These are phyloP conservation scores for Drosophila teissieri DNA, from an alignment of 1,140 invertebrate genomes.

Conservation along the genomic window DNA sequence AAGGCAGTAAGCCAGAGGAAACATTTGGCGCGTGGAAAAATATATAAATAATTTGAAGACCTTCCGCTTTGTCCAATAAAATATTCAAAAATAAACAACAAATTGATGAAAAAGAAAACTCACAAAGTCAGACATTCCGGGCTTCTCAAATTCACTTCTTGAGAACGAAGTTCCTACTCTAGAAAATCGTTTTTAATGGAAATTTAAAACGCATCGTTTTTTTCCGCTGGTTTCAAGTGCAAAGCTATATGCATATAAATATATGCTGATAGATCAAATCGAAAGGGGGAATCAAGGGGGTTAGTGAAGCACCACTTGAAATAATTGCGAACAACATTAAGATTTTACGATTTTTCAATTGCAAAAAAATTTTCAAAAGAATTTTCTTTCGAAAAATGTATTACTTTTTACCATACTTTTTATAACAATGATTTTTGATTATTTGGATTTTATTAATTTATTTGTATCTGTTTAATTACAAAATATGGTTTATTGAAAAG, in stretches of 20 bases:
- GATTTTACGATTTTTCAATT: constrained; percentile 12
- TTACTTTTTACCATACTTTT: background rate
- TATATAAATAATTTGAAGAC: constrained; percentile 3
- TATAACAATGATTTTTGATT: background rate
- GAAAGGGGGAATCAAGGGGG: constrained; percentile 1
- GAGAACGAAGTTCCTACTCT: constrained; percentile 42
- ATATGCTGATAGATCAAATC: constrained; percentile 37
- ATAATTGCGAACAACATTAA: constrained; percentile 11
- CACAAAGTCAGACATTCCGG: constrained; percentile 53
- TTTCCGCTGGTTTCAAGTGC: constrained; percentile 48
- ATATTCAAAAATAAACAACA: background rate
- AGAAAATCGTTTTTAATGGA: constrained; percentile 32
- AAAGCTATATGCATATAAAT: constrained; percentile 25
- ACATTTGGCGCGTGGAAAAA: constrained; percentile 45
- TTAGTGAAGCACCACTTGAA: constrained; percentile 28
- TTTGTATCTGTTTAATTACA: no score
- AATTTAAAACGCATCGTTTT: constrained; percentile 53
- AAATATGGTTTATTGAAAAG: no score
- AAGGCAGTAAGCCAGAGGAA: constrained; percentile 14
- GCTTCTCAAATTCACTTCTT: constrained; percentile 60
- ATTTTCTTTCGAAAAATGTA: no score
- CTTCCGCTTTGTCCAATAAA: constrained; percentile 15
- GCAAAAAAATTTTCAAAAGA: background rate
- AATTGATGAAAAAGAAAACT: constrained; percentile 5
- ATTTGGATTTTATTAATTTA: no score